Percentiles rank a stretch among this genome's conserved stretches.
These are phyloP conservation scores for Scaptomyza graminum DNA, from an alignment of 1,140 invertebrate genomes.

Conservation along the genomic window DNA sequence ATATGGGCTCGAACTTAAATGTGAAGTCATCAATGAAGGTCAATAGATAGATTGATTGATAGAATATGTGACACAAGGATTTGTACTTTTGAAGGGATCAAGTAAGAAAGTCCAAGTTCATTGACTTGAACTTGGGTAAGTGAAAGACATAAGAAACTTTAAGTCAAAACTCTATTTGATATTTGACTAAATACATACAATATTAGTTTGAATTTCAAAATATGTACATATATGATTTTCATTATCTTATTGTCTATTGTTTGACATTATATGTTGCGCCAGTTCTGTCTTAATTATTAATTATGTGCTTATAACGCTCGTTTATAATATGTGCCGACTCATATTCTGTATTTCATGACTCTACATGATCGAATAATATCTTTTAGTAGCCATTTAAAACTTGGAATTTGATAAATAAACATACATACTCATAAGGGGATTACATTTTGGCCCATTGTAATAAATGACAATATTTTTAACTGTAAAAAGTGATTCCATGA, in stretches of 20 bases:
- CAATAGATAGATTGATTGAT: conserved; percentile 1
- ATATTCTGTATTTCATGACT: conserved; percentile 52
- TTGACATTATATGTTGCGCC: conserved; percentile 32
- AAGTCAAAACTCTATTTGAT: too few relatives aligned
- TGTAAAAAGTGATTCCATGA: neutral
- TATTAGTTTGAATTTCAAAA: too few relatives aligned
- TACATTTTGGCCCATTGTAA: neutral
- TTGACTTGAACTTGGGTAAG: conserved; percentile 38
- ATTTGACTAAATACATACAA: too few relatives aligned
- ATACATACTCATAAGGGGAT: neutral
- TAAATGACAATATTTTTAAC: neutral
- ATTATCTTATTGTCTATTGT: conserved; percentile 17
- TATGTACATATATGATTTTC: neutral
- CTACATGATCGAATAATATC: conserved; percentile 46
- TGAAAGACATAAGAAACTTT: neutral
- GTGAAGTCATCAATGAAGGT: conserved; percentile 30
- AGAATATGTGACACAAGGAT: conserved; percentile 20
- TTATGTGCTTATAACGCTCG: conserved; percentile 60
- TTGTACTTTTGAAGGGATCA: neutral
- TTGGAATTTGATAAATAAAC: conserved; percentile 29
- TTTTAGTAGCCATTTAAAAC: conserved; percentile 12
- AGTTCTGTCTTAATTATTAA: conserved; percentile 62
- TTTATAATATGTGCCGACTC: conserved; percentile 60
- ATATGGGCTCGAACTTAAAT: conserved; percentile 20
- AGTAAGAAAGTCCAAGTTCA: conserved; percentile 45